phyloP scores from a whole-genome alignment of 2,113 vertebrate species.

The Danionella cerebrum region DNA sequence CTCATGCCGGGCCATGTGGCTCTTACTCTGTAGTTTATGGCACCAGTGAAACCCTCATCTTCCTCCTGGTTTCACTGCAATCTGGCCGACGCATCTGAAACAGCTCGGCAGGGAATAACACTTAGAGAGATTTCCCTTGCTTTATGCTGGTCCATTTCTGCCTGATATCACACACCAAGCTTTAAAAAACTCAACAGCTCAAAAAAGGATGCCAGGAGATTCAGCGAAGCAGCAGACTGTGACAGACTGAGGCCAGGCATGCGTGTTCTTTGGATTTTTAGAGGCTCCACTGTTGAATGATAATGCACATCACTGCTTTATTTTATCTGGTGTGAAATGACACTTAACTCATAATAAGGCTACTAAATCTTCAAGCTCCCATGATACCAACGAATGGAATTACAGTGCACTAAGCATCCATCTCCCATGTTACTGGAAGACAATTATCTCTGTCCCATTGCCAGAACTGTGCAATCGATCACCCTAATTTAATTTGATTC shows the following conservation, averaged over 20 bases:
- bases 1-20: conserved; percentile 25
- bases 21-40: conserved; percentile 47
- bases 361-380: conserved; percentile 60
- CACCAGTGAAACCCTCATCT: conserved; percentile 46
- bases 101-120: conserved; percentile 48
- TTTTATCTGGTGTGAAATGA: conserved; percentile 41
- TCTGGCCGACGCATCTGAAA: conserved; percentile 35
- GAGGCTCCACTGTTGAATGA: conserved; percentile 31
- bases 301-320: conserved; percentile 41
- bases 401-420: conserved; percentile 61
- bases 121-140: conserved; percentile 42
- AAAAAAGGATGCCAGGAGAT: conserved; percentile 44
- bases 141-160: conserved; percentile 43
- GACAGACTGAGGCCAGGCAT: conserved; percentile 21
- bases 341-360: conserved; percentile 36
- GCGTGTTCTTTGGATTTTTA: conserved; percentile 28
- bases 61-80: conserved; percentile 50
- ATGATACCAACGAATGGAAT: conserved; percentile 60
- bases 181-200: conserved; percentile 31
- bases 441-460: conserved; percentile 65
- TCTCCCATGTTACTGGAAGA: conserved; percentile 64
- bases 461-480: conserved; percentile 73
- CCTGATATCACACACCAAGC: conserved; percentile 25
- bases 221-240: conserved; percentile 32
- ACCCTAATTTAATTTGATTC: conserved; percentile 71